Percentiles rank a stretch among this genome's conserved stretches.
Conservation (phyloP, 2,888 invertebrate species). For the Neoitamus cyanurus region DNA sequence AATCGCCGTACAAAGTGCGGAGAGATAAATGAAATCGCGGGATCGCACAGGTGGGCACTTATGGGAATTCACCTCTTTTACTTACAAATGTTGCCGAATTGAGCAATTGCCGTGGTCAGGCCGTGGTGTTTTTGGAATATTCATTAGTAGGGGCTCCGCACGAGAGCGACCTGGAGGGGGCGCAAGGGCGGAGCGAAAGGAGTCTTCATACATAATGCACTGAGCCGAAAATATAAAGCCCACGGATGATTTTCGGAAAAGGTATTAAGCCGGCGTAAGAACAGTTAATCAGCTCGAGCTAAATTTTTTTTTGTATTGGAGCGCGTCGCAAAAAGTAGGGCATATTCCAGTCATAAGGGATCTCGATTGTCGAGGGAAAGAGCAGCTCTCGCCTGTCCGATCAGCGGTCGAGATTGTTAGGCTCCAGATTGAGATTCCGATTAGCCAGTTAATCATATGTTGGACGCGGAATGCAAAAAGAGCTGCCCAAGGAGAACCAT, state of each 20-base stretch:
- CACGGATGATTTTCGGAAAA: background rate
- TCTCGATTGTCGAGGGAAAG: background rate
- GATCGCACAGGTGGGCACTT: background rate
- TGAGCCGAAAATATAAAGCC: background rate
- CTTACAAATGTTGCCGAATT: background rate
- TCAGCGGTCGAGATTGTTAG: background rate
- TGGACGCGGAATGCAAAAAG: background rate
- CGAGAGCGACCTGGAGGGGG: too few relatives aligned
- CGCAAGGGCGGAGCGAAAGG: background rate
- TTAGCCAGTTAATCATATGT: background rate
- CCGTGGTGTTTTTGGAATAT: background rate
- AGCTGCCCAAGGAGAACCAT: background rate
- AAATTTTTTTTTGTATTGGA: background rate
- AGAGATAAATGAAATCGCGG: background rate
- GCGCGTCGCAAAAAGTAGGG: background rate
- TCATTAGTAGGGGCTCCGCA: background rate
- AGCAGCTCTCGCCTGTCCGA: background rate
- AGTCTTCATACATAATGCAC: background rate
- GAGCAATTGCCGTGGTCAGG: background rate
- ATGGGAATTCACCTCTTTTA: background rate
- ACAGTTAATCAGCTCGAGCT: background rate
- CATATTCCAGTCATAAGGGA: background rate
- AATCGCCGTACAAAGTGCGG: background rate
- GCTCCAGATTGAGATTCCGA: background rate
- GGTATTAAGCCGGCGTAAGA: background rate